Percentiles rank a stretch among this genome's conserved stretches.
These are phyloP conservation scores for Zaprionus camerounensis DNA, from an alignment of 1,140 invertebrate species.

Conservation along the genomic window DNA sequence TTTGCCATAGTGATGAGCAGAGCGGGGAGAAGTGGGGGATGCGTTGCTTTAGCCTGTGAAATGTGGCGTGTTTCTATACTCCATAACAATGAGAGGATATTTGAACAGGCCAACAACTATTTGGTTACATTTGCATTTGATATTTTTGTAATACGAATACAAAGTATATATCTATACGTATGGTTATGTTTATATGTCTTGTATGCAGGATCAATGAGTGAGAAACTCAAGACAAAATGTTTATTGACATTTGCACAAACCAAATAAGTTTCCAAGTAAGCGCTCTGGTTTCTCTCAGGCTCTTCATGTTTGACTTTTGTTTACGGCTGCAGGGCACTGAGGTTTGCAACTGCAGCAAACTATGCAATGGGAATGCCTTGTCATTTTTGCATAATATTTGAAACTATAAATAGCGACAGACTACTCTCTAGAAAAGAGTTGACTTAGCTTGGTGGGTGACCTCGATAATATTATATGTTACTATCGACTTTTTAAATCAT, in stretches of 20 bases:
- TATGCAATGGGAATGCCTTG: neutral
- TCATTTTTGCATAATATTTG: neutral
- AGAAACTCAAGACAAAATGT: constrained; percentile 1
- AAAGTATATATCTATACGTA: neutral
- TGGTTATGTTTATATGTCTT: neutral
- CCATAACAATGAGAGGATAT: neutral
- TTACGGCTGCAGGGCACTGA: constrained; percentile 1
- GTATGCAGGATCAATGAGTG: neutral
- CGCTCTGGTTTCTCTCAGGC: neutral
- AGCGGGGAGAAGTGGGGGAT: neutral
- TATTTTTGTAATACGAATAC: neutral
- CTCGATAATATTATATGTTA: neutral
- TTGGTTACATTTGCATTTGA: neutral
- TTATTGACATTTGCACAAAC: constrained; percentile 10
- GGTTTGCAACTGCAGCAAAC: neutral
- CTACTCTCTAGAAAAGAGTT: neutral
- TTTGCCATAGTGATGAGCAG: neutral
- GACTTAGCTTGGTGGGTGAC: neutral
- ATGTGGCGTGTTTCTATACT: neutral
- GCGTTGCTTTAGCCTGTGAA: neutral
- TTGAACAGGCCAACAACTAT: neutral
- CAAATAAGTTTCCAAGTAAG: constrained; percentile 17
- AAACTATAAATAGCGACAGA: neutral
- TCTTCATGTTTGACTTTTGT: constrained; percentile 17
- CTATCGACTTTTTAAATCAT: neutral